phyloP scores from a whole-genome alignment of 2,888 invertebrate species.

The Anoncus sp. region DNA sequence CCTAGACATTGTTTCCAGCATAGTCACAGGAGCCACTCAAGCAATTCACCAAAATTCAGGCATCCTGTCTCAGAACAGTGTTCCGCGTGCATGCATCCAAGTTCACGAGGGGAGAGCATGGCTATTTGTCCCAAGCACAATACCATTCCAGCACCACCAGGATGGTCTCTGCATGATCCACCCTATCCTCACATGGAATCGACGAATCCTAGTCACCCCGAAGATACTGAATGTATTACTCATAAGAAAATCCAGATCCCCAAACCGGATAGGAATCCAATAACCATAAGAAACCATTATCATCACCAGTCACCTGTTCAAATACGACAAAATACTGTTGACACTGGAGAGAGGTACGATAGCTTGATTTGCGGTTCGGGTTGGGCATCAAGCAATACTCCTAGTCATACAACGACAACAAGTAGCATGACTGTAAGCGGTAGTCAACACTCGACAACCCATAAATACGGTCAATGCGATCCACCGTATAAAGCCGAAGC shows the following conservation, averaged over 20 bases:
- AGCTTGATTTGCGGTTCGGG: conserved; percentile 76
- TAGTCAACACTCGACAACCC: conserved; percentile 71
- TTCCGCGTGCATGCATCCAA: conserved; percentile 74
- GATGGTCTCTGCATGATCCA: conserved; percentile 78
- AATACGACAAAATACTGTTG: conserved; percentile 67
- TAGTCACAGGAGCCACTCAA: conserved; percentile 53
- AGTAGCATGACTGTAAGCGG: conserved; percentile 68
- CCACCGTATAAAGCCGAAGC: conserved; percentile 86
- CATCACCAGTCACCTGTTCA: conserved; percentile 49
- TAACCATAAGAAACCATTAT: conserved; percentile 17
- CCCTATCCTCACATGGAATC: conserved; percentile 65
- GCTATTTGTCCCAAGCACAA: conserved; percentile 74
- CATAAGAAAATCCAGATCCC: conserved; percentile 78
- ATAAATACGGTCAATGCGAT: conserved; percentile 68
- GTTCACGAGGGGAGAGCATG: conserved; percentile 70
- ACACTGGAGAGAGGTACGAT: conserved; percentile 79
- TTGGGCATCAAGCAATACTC: conserved; percentile 63
- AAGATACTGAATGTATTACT: conserved; percentile 72
- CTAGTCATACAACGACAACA: conserved; percentile 69
- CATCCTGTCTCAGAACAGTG: conserved; percentile 70
- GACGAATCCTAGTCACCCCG: conserved; percentile 67
- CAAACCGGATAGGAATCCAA: conserved; percentile 65
- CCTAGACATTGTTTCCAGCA: conserved; percentile 62
- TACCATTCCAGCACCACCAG: conserved; percentile 79
- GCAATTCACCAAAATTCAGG: conserved; percentile 61